Percentiles rank a stretch among this genome's conserved stretches.
phyloP scores from a whole-genome alignment of 35 echinoderm and acorn worm genomes.

The Ptychodera flava region DNA sequence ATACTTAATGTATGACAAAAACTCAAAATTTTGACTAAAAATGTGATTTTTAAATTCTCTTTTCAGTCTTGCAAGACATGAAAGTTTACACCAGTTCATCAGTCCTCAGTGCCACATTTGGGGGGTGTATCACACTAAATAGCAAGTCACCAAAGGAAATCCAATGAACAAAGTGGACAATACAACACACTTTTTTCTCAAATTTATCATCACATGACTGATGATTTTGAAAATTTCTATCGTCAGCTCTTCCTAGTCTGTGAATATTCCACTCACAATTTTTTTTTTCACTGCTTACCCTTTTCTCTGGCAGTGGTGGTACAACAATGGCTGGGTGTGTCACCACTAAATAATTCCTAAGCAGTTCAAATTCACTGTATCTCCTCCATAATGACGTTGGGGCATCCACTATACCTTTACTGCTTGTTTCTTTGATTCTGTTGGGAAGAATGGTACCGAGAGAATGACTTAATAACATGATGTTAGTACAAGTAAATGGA shows the following conservation, averaged over 20 bases:
- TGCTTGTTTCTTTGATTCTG: constrained; percentile 63
- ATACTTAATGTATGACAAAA: no score
- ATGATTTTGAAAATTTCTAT: background rate
- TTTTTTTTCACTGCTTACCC: no score
- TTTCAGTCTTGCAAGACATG: no score
- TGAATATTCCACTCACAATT: background rate
- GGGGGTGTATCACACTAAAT: no score
- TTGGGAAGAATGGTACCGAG: background rate
- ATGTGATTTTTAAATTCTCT: no score
- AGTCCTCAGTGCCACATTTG: no score
- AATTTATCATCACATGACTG: background rate
- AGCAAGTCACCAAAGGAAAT: no score
- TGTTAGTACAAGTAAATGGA: no score
- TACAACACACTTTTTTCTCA: background rate
- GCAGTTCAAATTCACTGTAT: constrained; percentile 99
- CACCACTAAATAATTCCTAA: constrained; percentile 90
- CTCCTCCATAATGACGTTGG: constrained; percentile 83
- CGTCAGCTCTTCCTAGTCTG: background rate
- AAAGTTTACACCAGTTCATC: no score
- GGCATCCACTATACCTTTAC: constrained; percentile 31
- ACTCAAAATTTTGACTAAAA: no score
- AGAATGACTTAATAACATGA: no score
- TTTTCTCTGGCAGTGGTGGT: constrained; percentile 94
- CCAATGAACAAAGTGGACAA: background rate
- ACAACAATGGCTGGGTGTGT: constrained; percentile 75